Conservation (phyloP, 2,888 invertebrate genomes). For the Taphrorychus bicolor region DNA sequence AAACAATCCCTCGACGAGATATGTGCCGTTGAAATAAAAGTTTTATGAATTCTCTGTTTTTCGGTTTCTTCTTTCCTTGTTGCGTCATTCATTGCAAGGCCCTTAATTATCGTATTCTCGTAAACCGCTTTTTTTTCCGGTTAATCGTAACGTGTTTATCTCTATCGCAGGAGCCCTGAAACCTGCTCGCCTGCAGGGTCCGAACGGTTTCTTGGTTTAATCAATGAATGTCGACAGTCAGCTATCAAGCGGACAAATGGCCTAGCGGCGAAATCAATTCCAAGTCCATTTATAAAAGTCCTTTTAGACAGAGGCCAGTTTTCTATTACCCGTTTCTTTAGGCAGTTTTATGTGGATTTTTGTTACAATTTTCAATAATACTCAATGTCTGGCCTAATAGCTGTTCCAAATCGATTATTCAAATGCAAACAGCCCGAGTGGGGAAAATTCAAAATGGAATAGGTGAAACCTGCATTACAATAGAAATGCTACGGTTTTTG, state of each 20-base stretch:
- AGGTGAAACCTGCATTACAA: background rate
- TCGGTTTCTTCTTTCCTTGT: background rate
- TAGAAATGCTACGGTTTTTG: background rate
- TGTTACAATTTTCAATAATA: background rate
- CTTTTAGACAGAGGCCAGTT: slow-evolving; percentile 21
- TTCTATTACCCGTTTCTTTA: slow-evolving; percentile 29
- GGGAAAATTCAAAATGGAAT: background rate
- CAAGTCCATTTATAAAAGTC: slow-evolving; percentile 34
- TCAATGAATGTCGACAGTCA: slow-evolving; percentile 33
- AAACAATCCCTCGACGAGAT: slow-evolving; percentile 22
- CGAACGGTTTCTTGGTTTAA: slow-evolving; percentile 37
- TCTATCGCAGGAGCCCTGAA: background rate
- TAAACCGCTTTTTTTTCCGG: too few relatives aligned
- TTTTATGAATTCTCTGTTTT: slow-evolving; percentile 4
- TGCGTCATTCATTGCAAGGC: too few relatives aligned
- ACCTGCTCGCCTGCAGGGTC: slow-evolving; percentile 14
- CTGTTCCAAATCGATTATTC: slow-evolving; percentile 3
- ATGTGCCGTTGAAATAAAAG: slow-evolving; percentile 41
- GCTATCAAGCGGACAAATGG: slow-evolving; percentile 36
- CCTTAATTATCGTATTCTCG: too few relatives aligned
- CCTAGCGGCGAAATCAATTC: slow-evolving; percentile 36
- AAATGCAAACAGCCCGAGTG: background rate
- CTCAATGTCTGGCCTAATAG: background rate
- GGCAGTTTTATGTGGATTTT: background rate
- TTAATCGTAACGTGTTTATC: background rate